These are phyloP conservation scores for Crypturellus undulatus DNA, from an alignment of 2,113 vertebrate species.

Conservation along the genomic window DNA sequence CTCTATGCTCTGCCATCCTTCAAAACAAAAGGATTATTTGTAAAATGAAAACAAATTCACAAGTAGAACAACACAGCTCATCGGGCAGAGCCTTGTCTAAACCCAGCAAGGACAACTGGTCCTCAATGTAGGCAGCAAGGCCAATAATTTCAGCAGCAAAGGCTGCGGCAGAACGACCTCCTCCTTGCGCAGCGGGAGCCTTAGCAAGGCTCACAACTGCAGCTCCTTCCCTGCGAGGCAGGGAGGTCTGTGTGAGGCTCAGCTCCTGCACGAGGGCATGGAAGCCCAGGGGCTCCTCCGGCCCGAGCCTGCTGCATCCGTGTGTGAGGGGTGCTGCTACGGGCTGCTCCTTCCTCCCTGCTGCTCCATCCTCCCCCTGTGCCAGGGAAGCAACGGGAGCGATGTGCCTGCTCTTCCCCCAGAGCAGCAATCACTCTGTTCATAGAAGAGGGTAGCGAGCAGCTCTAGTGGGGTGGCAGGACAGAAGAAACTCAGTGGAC, in stretches of 20 bases:
- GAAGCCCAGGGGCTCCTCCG: not conserved
- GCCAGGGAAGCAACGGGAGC: not conserved
- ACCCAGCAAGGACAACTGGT: accelerated
- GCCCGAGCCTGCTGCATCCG: not conserved
- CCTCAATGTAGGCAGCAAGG: not conserved
- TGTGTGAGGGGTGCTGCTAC: accelerated
- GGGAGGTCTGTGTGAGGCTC: not conserved
- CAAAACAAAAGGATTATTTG: conserved; percentile 14
- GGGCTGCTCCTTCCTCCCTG: not conserved
- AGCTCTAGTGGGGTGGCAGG: not conserved
- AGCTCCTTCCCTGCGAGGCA: accelerated
- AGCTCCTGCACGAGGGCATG: accelerated
- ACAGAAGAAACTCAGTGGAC: not conserved
- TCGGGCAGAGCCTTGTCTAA: not conserved
- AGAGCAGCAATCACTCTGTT: not conserved
- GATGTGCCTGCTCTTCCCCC: not conserved
- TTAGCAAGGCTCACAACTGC: not conserved
- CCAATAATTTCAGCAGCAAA: not conserved
- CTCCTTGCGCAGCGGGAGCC: not conserved
- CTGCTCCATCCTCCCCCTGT: not conserved
- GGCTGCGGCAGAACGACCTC: accelerated
- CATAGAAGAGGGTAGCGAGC: not conserved
- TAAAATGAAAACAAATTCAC: not conserved
- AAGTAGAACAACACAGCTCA: not conserved
- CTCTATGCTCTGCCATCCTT: conserved; percentile 93